Evolutionary conservation across 2,888 invertebrate genomes (phyloP), one percentile per base, ranked within the genome.

Genomic region (Dryomyza anilis): DNA sequence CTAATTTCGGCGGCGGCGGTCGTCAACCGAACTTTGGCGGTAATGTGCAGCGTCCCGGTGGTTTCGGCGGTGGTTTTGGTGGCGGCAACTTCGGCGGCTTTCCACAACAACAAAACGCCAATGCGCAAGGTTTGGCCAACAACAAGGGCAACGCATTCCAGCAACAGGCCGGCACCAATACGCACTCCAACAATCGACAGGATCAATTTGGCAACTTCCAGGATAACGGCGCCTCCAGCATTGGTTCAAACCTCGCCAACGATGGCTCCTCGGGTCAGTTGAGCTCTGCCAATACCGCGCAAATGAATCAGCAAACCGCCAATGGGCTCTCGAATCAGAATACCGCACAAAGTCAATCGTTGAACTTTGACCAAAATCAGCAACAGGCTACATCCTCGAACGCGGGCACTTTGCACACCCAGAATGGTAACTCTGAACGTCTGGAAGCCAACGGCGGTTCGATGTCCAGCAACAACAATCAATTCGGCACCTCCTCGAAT

Each of bases 271-370:
- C 78, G 3, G 82, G 81, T 1, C 82, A 82, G 65, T 64, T 81
- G 12, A 79, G 78, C 68, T 75, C 82, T 0, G 79, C 83, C 7
- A 82, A 82, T 66, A 78, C 78, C 0, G 76, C 77, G n/a, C 78
- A 80, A n/a, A 73, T 77, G 64, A 72, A 57, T 19, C 72, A 69
- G n/a, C 60, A 73, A 19, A 76, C 68, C 5, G 73, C 52, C 4
- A 67, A 64, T 12, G 77, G 73, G 10, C 71, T 60, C 0, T 74
- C 73, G 16, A 73, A 68, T 5, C 53, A 66, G 5, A 80, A 81
- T 57, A 73, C 71, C 12, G 79, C 80, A 1, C 83, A 83, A 70
- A 81, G 81, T 61, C 83, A 83, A 63, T 70, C 80, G 0, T 70
- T 82, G 0, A 82, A 83, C 67, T 83, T 81, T 46, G 65, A 67